Percentiles rank a stretch among this genome's conserved stretches.
Evolutionary conservation across 2,888 invertebrate genomes (phyloP).

Genomic region (Boloria selene): DNA sequence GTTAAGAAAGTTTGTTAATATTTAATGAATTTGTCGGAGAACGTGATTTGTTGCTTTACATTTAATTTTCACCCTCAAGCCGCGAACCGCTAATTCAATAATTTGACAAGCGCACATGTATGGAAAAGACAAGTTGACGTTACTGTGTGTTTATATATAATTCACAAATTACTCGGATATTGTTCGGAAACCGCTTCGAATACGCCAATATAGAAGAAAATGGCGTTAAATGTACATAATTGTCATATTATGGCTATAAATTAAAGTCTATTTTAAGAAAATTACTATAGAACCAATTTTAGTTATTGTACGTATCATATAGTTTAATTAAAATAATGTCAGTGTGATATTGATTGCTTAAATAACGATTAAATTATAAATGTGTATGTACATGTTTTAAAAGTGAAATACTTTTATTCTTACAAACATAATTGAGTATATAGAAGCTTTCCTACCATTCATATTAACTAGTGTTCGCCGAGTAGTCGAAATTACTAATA

Average conservation of each 20-base stretch:
- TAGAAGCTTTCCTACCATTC: too few species aligned
- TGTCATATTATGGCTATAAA: neutral
- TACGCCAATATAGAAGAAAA: neutral
- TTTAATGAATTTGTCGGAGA: conserved; percentile 67
- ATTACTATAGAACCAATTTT: too few species aligned
- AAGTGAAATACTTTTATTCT: too few species aligned
- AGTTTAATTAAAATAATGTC: too few species aligned
- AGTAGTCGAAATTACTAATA: too few species aligned
- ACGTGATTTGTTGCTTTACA: conserved; percentile 72
- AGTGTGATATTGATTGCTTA: too few species aligned
- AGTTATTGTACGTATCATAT: too few species aligned
- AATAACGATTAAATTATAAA: too few species aligned
- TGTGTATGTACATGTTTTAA: too few species aligned
- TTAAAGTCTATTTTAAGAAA: too few species aligned
- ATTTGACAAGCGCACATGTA: conserved; percentile 58
- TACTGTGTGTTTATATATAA: neutral
- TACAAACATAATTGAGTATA: too few species aligned
- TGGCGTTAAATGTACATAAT: neutral
- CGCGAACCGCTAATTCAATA: conserved; percentile 70
- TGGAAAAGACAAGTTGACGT: conserved; percentile 37
- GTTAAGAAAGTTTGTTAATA: conserved; percentile 79
- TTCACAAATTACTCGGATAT: neutral
- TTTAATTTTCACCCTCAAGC: conserved; percentile 67
- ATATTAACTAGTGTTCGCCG: too few species aligned
- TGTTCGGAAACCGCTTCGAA: neutral